Base-by-base conservation (phyloP, 2,888 invertebrate genomes). In the Acleris holmiana region DNA sequence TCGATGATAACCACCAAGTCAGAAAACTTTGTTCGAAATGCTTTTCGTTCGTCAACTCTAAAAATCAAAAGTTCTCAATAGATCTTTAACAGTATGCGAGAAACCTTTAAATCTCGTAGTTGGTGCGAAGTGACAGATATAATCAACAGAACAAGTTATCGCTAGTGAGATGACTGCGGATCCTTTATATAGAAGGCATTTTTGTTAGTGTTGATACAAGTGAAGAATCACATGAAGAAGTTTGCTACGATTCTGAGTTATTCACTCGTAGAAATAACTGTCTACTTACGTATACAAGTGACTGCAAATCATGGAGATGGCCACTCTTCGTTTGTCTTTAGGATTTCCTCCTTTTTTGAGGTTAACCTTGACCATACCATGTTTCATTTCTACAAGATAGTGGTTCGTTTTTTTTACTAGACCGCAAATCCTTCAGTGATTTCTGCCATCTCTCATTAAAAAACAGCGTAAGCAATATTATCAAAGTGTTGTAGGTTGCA, bases 401-500 rank as follows among this genome's bases (percentile, higher is more conserved):
- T 1, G 10, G 35, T 13, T 35, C 13, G 0, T 15, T 5, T 2
- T 6, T 44, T 44, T 5, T 2, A n/a, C n/a, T 15, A 44, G n/a
- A 44, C 44, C 13, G n/a, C 44, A 44, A 44, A 44, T 5, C n/a
- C 17, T 7, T 15, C n/a, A 55, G 13, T 55, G 44, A 55, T 44
- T 55, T 44, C 13, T 17, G 44, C 25, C 15, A 21, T 4, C 23
- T 17, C 17, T 55, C 41, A 21, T 15, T 23, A 55, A 44, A 19
- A n/a, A 15, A 17, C 21, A 53, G 55, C 25, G 44, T 55, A 19
- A 55, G 44, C 44, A 25, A 44, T 17, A 55, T 25, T 48, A 57
- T 44, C n/a, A 13, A 56, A 47, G 47, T 41, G 58, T 56, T 8
- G 35, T 74, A 69, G 35, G 35, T 35, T 66, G 71, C 71, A 70